These are phyloP conservation scores for Cantharis flavilabris DNA, from an alignment of 2,888 invertebrate species.

Conservation along the genomic window DNA sequence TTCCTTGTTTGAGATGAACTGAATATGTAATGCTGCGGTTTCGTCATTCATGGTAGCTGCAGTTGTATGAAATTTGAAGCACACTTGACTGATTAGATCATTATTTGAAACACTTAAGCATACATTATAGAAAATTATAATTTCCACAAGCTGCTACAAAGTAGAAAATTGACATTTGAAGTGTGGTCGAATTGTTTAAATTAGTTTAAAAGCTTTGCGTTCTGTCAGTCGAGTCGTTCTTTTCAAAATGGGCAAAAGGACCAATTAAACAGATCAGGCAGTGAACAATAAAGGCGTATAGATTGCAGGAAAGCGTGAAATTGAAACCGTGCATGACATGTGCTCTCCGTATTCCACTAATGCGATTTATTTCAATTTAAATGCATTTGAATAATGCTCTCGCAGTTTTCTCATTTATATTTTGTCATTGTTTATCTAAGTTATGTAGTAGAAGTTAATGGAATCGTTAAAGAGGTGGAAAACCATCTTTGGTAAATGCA, in stretches of 20 bases:
- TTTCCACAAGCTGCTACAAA: not conserved
- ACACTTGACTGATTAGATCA: not conserved
- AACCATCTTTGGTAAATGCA: not conserved
- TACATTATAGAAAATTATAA: not conserved
- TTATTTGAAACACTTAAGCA: not conserved
- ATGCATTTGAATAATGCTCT: constrained; percentile 16
- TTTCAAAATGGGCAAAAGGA: not conserved
- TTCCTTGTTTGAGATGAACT: constrained; percentile 14
- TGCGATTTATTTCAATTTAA: constrained; percentile 25
- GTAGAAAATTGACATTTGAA: not conserved
- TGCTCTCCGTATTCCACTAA: constrained; percentile 27
- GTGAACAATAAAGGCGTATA: constrained; percentile 32
- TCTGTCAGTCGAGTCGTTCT: not conserved
- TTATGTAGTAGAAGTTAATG: not conserved
- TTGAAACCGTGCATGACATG: constrained; percentile 37
- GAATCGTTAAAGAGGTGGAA: not conserved
- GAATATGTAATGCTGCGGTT: constrained; percentile 20
- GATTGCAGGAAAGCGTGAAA: constrained; percentile 35
- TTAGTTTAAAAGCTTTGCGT: not conserved
- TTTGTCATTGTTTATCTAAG: not conserved
- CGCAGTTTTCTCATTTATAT: not conserved
- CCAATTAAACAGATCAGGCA: constrained; percentile 27
- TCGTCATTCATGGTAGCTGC: constrained; percentile 5
- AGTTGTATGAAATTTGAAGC: not conserved
- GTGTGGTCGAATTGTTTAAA: not conserved